Percentiles rank a stretch among this genome's conserved stretches.
These are phyloP conservation scores for Battus philenor DNA, from an alignment of 1,140 invertebrate genomes.

Conservation along the genomic window DNA sequence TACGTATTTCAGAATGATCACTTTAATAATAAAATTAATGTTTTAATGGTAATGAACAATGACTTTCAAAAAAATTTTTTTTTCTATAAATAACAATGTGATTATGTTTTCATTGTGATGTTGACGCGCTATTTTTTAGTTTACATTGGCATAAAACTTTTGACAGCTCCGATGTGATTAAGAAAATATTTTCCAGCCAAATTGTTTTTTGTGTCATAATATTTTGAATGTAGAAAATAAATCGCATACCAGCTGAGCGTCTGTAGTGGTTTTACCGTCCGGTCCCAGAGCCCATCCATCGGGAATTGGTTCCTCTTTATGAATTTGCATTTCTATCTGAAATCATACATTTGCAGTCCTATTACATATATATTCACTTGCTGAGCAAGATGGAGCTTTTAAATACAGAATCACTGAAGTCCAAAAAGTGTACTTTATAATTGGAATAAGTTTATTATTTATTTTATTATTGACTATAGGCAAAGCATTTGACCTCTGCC, in stretches of 20 bases:
- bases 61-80: neutral
- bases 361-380: no score
- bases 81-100: neutral
- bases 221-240: neutral
- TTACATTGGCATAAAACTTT: neutral
- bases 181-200: neutral
- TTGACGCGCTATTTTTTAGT: neutral
- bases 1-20: no score
- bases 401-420: no score
- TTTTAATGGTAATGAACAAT: no score
- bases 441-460: no score
- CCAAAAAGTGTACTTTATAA: no score
- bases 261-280: constrained; percentile 80
- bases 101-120: neutral
- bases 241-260: constrained; percentile 47
- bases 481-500: no score
- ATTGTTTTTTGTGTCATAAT: neutral
- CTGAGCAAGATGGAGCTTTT: no score
- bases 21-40: no score
- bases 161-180: neutral
- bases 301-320: constrained; percentile 85
- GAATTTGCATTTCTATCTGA: constrained; percentile 86
- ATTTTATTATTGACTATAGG: no score
- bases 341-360: no score
- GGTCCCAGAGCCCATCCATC: constrained; percentile 89